Evolutionary conservation across 2,797 vertebrate species (phyloP).

Genomic region (Sylvilagus floridanus): DNA sequence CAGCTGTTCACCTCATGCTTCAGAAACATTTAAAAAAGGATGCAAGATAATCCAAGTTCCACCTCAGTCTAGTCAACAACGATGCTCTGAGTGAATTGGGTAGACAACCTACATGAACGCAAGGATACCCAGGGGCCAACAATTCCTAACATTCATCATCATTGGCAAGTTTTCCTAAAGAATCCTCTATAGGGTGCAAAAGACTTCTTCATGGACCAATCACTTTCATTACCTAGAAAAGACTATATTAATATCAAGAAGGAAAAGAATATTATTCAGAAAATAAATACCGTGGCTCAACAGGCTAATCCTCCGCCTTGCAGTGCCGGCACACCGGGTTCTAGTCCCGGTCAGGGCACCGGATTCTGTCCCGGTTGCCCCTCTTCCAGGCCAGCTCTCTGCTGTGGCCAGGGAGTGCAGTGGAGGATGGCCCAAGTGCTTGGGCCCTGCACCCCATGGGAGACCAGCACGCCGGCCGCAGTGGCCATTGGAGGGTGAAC

Average conservation of each 20-base stretch:
- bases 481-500: too few relatives aligned
- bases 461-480: too few relatives aligned
- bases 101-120: not conserved
- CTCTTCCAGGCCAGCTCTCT: too few relatives aligned
- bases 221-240: not conserved
- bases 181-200: accelerated
- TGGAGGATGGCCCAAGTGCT: too few relatives aligned
- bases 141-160: not conserved
- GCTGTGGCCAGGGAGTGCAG: too few relatives aligned
- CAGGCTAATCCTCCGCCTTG: too few relatives aligned
- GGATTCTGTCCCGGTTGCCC: too few relatives aligned
- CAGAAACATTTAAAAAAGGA: not conserved
- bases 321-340: too few relatives aligned
- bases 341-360: too few relatives aligned
- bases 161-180: not conserved
- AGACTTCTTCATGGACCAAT: not conserved
- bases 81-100: not conserved
- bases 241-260: not conserved
- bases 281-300: not conserved
- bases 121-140: not conserved
- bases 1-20: not conserved
- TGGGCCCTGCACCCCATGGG: too few relatives aligned
- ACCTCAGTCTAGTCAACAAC: slow-evolving; percentile 30
- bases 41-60: not conserved
- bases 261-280: not conserved